Percentiles rank a stretch among this genome's conserved stretches.
Evolutionary conservation across 2,113 vertebrate genomes (phyloP).

Genomic region (Pterophyllum scalare): DNA sequence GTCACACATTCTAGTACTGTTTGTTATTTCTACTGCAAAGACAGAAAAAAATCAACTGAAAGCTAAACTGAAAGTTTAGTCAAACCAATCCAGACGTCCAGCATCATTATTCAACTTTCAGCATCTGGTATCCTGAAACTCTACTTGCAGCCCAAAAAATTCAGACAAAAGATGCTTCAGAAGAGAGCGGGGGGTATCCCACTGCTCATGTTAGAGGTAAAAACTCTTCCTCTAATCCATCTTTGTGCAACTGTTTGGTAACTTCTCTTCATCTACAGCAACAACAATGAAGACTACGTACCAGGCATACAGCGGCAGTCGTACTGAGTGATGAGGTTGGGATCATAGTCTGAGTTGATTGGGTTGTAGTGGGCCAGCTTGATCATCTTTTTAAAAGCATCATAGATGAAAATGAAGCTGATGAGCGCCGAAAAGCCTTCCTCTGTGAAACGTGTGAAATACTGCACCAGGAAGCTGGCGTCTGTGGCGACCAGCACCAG

Average conservation of each 20-base stretch:
- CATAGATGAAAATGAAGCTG: conserved; percentile 99
- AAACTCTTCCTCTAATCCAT: neutral
- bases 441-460: conserved; percentile 97
- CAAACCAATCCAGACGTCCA: conserved; percentile 13
- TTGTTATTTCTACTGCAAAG: conserved; percentile 47
- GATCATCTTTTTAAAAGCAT: conserved; percentile 98
- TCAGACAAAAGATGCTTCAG: neutral
- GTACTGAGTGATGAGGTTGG: conserved; percentile 86
- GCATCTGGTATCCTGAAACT: neutral
- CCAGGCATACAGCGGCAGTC: conserved; percentile 87
- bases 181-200: neutral
- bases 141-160: neutral
- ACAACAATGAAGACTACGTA: neutral
- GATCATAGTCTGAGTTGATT: conserved; percentile 85
- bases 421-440: conserved; percentile 97
- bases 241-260: neutral
- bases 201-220: neutral
- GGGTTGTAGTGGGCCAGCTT: conserved; percentile 91
- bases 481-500: conserved; percentile 93
- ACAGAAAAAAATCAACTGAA: neutral
- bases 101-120: neutral
- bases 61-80: neutral
- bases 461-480: conserved; percentile 96
- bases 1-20: conserved; percentile 15
- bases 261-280: neutral